Evolutionary conservation across 2,797 vertebrate species (phyloP), one percentile per base, ranked within the genome.

Genomic region (Micropoecilia bifurca): DNA sequence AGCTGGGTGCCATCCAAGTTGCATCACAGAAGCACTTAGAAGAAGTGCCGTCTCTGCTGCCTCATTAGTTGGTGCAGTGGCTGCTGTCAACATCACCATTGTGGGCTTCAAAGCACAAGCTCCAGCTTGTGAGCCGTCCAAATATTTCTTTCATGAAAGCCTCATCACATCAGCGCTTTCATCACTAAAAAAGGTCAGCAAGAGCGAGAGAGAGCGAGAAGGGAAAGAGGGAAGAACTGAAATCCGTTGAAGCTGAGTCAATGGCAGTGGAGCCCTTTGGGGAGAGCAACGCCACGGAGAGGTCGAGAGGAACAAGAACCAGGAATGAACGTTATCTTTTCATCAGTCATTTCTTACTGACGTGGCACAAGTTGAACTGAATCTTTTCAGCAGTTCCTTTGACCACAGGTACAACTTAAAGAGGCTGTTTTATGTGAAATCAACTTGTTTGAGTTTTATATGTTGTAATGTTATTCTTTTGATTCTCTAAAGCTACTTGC

Each of bases 51-150:
- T 80, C 84, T 91, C 86, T 3, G 20, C 59, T 83, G 90, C 83
- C 92, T 93, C 88, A 93, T 95, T 93, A 93, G 88, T 74, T 25
- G 43, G 86, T 82, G 74, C 81, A 86, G 88, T 78, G 76, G 87
- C 86, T 86, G 85, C 89, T 89, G 87, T 90, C 92, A 89, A 83
- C 86, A 84, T 78, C 74, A 85, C 81, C 81, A 90, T 80, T 30
- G 77, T 77, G 76, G 85, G 88, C 88, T 92, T 93, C 92, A 93
- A 93, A 93, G 92, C 85, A 53, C 5, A 0, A 77, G 83, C 86
- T 86, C 72, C n/a, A 80, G 84, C 93, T 90, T 93, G 83, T 92
- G 91, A 94, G 92, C 88, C 77, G 77, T 86, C 85, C 91, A 88
- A 94, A 90, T 87, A 87, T 89, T 85, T 88, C 86, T 91, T 91